Evolutionary conservation across 2,888 invertebrate species (phyloP).

Genomic region (Drosophila bunnanda): DNA sequence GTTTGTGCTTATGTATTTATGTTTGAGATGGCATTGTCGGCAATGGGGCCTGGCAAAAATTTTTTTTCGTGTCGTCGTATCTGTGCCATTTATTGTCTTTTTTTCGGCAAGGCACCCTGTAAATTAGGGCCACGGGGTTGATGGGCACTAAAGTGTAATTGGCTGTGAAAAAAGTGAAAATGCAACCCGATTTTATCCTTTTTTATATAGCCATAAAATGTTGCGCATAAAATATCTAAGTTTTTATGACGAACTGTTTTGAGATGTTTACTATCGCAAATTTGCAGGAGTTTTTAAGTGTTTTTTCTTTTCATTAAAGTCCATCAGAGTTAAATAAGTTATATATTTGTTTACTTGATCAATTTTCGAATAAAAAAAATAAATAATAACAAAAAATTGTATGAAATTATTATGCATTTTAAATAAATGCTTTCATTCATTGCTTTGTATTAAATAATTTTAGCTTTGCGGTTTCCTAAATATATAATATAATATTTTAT

Average conservation of each 20-base stretch:
- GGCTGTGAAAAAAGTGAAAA: conserved; percentile 13
- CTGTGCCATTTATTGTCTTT: conserved; percentile 58
- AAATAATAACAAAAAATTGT: too few relatives aligned
- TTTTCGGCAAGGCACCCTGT: conserved; percentile 27
- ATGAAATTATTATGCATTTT: background rate
- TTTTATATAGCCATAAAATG: conserved; percentile 4
- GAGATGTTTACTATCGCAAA: background rate
- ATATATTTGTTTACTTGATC: too few relatives aligned
- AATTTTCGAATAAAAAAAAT: too few relatives aligned
- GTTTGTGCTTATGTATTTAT: conserved; percentile 32
- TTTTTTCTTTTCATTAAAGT: too few relatives aligned
- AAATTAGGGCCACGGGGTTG: conserved; percentile 23
- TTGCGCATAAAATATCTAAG: background rate
- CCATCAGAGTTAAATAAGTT: too few relatives aligned
- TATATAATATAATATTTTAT: too few relatives aligned
- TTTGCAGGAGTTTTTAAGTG: background rate
- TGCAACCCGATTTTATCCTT: conserved; percentile 4
- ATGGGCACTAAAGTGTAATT: conserved; percentile 10
- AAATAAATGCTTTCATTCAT: background rate
- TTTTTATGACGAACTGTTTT: background rate
- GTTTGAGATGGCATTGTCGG: conserved; percentile 61
- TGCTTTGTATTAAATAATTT: too few relatives aligned
- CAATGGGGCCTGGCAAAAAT: conserved; percentile 53
- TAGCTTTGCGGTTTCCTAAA: too few relatives aligned
- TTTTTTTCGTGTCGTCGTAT: conserved; percentile 32